Conservation (phyloP, 92 coral and sea anemone genomes). For the Palythoa heliodiscus region DNA sequence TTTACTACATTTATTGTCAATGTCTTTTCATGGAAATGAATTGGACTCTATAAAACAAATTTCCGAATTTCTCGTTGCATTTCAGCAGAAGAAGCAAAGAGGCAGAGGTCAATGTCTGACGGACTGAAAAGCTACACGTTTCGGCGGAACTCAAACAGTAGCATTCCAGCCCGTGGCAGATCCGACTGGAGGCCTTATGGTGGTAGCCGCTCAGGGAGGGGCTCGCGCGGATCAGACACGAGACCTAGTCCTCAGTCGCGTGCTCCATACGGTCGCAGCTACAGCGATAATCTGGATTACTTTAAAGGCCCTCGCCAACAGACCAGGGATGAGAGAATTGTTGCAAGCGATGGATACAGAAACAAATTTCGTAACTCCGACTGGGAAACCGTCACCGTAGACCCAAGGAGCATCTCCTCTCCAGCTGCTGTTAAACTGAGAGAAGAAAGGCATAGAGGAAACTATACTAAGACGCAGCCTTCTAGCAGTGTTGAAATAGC, state of each 20-base stretch:
- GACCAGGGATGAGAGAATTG: slow-evolving; percentile 26
- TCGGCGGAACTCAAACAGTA: not conserved
- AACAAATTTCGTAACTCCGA: slow-evolving; percentile 1
- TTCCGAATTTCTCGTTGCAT: not conserved
- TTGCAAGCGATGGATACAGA: slow-evolving; percentile 36
- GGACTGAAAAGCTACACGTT: not conserved
- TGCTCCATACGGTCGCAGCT: slow-evolving; percentile 32
- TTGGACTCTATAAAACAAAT: not conserved
- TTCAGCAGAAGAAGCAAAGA: slow-evolving; percentile 28
- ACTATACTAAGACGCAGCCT: not conserved
- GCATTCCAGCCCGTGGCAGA: slow-evolving; percentile 7
- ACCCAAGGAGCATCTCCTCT: slow-evolving; percentile 24
- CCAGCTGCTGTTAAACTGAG: slow-evolving; percentile 30
- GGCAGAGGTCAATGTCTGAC: slow-evolving; percentile 19
- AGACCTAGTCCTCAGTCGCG: not conserved
- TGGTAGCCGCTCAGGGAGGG: slow-evolving; percentile 9
- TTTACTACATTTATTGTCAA: too few relatives aligned
- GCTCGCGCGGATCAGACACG: not conserved
- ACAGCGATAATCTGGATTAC: slow-evolving; percentile 28
- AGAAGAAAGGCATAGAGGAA: slow-evolving; percentile 21
- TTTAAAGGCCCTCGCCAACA: slow-evolving; percentile 11
- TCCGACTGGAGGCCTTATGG: slow-evolving; percentile 3
- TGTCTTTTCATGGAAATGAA: too few relatives aligned
- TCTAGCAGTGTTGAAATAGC: not conserved
- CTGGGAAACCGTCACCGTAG: slow-evolving; percentile 42